These are phyloP conservation scores for Neoscelio sp. DNA, from an alignment of 2,888 invertebrate genomes.

Conservation along the genomic window DNA sequence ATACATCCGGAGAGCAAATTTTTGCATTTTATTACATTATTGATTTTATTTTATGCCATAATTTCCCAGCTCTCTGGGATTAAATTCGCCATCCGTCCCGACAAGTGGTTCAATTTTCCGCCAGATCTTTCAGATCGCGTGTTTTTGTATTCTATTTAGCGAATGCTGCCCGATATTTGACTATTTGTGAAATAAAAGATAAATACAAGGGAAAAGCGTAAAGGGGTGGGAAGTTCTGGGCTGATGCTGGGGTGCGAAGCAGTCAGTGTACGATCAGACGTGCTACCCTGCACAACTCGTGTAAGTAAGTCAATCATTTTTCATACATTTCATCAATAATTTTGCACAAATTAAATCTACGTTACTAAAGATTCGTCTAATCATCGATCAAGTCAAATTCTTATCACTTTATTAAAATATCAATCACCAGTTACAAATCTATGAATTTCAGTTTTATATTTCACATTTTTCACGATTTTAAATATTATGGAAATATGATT, in stretches of 20 bases:
- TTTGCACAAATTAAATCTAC: too few species aligned
- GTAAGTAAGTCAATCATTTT: too few species aligned
- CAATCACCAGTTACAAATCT: too few species aligned
- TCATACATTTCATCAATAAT: too few species aligned
- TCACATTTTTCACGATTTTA: too few species aligned
- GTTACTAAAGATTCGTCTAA: too few species aligned
- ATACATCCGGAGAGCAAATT: constrained; percentile 1
- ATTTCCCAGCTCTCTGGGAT: background rate
- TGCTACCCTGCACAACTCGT: constrained; percentile 34
- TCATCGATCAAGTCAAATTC: too few species aligned
- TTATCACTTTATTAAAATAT: too few species aligned
- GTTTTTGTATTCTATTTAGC: too few species aligned
- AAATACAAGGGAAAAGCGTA: constrained; percentile 4
- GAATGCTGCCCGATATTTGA: constrained; percentile 19
- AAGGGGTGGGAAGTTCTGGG: constrained; percentile 45
- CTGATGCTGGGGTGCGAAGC: constrained; percentile 59
- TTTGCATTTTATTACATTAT: constrained; percentile 35
- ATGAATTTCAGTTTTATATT: too few species aligned
- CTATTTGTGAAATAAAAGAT: constrained; percentile 22
- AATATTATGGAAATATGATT: constrained; percentile 14
- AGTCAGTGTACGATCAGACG: constrained; percentile 57
- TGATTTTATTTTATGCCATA: constrained; percentile 27
- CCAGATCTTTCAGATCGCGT: too few species aligned
- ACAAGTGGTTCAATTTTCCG: too few species aligned
- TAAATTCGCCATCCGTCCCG: background rate